Base-by-base conservation (phyloP, 2,888 invertebrate genomes). In the Merodon equestris region DNA sequence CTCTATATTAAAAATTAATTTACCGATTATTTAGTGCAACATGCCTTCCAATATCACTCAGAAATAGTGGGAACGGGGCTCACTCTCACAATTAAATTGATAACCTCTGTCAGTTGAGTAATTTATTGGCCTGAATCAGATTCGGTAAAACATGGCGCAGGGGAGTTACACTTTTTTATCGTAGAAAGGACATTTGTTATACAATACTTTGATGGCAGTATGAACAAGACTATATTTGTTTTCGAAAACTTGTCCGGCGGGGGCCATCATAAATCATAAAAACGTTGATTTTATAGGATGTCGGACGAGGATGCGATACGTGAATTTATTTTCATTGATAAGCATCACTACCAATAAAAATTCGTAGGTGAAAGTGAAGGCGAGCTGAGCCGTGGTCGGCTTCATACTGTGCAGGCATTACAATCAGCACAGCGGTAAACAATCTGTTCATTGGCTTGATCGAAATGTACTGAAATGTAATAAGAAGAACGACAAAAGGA, bases 81-180 rank as follows among this genome's bases (percentile, higher is more conserved):
- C 64, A 38, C 34, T 19, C 64, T 64, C 54, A 64, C 12, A 56
- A 40, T 57, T 66, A 51, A 63, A 51, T 51, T 63, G 63, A 63
- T 51, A 44, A n/a, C 13, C 44, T 19, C 51, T 63, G 63, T 63
- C 56, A 57, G 14, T 19, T 15, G 42, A 17, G 40, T 12, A 66
- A 66, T 66, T 66, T 66, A 66, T 66, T 48, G 42, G 17, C 48
- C 48, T 56, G 66, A 38, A 57, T 9, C 44, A 47, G 40, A 7
- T 10, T 27, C 7, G 14, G 15, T 47, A 7, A 12, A 54, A 14
- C 12, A 38, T 18, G 13, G 34, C 18, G 4, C 19, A 4, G 14
- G 45, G 19, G 5, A 27, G 27, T 27, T 27, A 4, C 2, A 2
- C 27, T 34, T 34, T 63, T 44, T 44, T 12, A 12, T 38, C 42